Percentiles rank a stretch among this genome's conserved stretches.
Evolutionary conservation across 2,888 invertebrate species (phyloP).

Genomic region (Hirtodrosophila cameraria): DNA sequence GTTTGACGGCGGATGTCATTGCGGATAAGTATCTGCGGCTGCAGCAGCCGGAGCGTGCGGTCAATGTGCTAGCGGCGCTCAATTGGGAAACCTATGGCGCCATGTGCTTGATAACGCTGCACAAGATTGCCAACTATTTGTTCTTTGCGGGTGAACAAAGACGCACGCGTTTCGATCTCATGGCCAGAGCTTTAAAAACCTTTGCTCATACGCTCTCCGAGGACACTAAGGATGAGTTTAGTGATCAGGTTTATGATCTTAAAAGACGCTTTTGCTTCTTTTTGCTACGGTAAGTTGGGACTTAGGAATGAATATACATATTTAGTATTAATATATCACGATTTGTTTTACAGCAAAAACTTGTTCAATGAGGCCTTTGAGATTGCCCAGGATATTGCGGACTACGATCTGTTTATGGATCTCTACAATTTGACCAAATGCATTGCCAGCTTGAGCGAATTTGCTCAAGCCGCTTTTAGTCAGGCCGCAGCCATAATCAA

Average conservation of each 20-base stretch:
- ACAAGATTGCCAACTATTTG: slow-evolving; percentile 88
- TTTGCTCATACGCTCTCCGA: slow-evolving; percentile 89
- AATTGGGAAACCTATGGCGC: slow-evolving; percentile 93
- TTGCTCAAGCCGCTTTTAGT: slow-evolving; percentile 89
- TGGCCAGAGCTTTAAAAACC: slow-evolving; percentile 92
- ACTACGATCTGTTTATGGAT: slow-evolving; percentile 94
- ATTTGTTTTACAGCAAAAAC: slow-evolving; percentile 85
- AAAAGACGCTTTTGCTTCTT: slow-evolving; percentile 95
- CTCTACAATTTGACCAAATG: slow-evolving; percentile 89
- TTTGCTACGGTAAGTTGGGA: slow-evolving; percentile 87
- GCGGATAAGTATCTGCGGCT: slow-evolving; percentile 88
- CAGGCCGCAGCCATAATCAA: slow-evolving; percentile 86
- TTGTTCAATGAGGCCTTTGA: slow-evolving; percentile 93
- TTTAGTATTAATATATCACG: background rate
- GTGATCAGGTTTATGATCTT: slow-evolving; percentile 91
- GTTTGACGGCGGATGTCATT: slow-evolving; percentile 86
- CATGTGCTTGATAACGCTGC: slow-evolving; percentile 90
- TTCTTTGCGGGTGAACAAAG: slow-evolving; percentile 82
- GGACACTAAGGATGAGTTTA: slow-evolving; percentile 89
- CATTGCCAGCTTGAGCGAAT: slow-evolving; percentile 85
- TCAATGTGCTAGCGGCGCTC: slow-evolving; percentile 87
- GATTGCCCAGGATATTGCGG: slow-evolving; percentile 92
- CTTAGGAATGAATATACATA: too few relatives aligned
- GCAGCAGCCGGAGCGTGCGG: slow-evolving; percentile 88
- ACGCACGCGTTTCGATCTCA: slow-evolving; percentile 84